Evolutionary conservation across 2,797 vertebrate genomes (phyloP).

Genomic region (Acridotheres tristis): DNA sequence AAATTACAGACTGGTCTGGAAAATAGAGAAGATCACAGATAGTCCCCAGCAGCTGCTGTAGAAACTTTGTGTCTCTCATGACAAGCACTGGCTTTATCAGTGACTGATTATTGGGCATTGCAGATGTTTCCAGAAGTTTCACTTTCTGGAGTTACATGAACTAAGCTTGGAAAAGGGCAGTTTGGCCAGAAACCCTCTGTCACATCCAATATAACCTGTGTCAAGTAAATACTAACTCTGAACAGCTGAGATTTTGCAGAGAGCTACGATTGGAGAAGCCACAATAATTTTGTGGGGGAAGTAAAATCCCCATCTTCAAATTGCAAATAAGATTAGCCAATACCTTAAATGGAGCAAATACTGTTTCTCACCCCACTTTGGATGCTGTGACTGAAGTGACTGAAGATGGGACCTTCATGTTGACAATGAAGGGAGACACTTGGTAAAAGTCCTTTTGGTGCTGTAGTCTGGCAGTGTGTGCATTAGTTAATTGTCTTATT

Average conservation of each 20-base stretch:
- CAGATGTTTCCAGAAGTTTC: not conserved
- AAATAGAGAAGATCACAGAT: not conserved
- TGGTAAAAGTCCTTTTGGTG: not conserved
- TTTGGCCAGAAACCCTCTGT: not conserved
- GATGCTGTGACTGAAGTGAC: not conserved
- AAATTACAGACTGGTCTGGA: not conserved
- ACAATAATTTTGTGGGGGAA: not conserved
- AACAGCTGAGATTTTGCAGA: not conserved
- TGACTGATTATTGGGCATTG: not conserved
- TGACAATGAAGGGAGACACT: not conserved
- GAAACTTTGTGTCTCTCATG: not conserved
- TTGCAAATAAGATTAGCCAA: not conserved
- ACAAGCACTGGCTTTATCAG: not conserved
- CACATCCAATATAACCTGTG: not conserved
- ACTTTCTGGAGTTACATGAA: not conserved
- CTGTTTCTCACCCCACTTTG: not conserved
- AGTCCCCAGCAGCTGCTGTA: not conserved
- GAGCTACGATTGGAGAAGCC: not conserved
- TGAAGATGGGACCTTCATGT: not conserved
- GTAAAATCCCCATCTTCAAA: not conserved
- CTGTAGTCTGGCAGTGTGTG: not conserved
- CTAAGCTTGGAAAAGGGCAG: not conserved
- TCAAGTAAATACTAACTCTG: not conserved
- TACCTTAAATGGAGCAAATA: not conserved
- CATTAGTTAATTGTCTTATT: not conserved